Conservation (phyloP, 2,888 invertebrate species). For the Noctua comes region DNA sequence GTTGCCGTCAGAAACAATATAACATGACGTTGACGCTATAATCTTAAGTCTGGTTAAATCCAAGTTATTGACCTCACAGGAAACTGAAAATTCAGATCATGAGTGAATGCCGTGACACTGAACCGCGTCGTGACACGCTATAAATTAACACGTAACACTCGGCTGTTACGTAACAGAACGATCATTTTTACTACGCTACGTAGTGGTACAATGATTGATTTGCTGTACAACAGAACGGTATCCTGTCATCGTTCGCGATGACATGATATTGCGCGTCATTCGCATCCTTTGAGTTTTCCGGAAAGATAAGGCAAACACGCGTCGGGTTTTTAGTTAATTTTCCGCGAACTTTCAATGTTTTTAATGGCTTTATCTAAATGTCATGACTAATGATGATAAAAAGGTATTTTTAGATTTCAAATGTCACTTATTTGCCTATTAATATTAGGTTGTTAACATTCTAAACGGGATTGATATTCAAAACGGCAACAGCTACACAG, state of each 20-base stretch:
- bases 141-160: conserved; percentile 52
- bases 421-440: conserved; percentile 23
- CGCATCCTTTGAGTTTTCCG: conserved; percentile 16
- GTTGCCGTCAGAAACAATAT: background rate
- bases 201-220: conserved; percentile 2
- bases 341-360: conserved; percentile 9
- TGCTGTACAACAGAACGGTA: background rate
- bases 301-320: conserved; percentile 15
- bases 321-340: background rate
- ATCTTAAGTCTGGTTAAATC: background rate
- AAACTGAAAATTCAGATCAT: conserved; percentile 50
- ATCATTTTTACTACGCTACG: conserved; percentile 9
- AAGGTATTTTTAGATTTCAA: conserved; percentile 19
- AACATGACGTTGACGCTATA: background rate
- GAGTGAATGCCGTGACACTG: conserved; percentile 54
- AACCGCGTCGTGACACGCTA: conserved; percentile 35
- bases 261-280: conserved; percentile 1
- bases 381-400: conserved; percentile 36
- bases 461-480: conserved; percentile 12
- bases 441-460: conserved; percentile 22
- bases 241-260: background rate
- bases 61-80: conserved; percentile 53
- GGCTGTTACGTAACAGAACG: conserved; percentile 28
- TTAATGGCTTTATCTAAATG: conserved; percentile 21
- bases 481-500: conserved; percentile 20